Evolutionary conservation across 2,888 invertebrate species (phyloP), one percentile per base, ranked within the genome.

Genomic region (Calameuta filiformis): DNA sequence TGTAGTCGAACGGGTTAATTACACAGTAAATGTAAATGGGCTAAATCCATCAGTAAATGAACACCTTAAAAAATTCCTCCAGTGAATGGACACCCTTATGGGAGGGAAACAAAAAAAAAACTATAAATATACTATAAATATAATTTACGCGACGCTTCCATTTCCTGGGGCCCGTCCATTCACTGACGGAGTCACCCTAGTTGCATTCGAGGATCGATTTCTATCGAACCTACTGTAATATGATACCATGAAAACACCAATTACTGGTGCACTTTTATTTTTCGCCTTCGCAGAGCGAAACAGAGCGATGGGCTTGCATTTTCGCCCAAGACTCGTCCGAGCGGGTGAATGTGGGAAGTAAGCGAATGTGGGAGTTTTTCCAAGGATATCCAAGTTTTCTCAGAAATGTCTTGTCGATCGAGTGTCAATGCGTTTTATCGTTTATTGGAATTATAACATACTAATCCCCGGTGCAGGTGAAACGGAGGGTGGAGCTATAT

Each of bases 381-480:
- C 56, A 23, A 56, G 56, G 23, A 56, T 56, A 9, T 23, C 9
- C 9, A 56, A 56, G 9, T 56, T 56, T 23, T 56, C 23, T 56
- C 23, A 15, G 31, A 71, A 71, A 31, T 71, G 71, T 71, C 4
- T 71, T 30, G 71, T 34, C 71, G 33, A 71, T 56, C 23, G 56
- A 56, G 56, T 56, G 56, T 56, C 56, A 23, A 56, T 56, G 56
- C 56, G 15, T 34, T 71, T 71, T 76, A 40, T 74, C 80, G 75
- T 85, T 82, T 80, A 87, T 85, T 87, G 86, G 85, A 84, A 87
- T 80, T 85, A 78, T 90, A 90, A 90, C 89, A 87, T 86, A 90
- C 90, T 90, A 89, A 90, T 90, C 85, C 82, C 87, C 86, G 90
- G 90, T 90, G 89, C 90, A 91, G 91, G 90, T 90, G 90, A 88